Percentiles rank a stretch among this genome's conserved stretches.
These are phyloP conservation scores for Andricus curvator DNA, from an alignment of 2,888 invertebrate genomes.

Conservation along the genomic window DNA sequence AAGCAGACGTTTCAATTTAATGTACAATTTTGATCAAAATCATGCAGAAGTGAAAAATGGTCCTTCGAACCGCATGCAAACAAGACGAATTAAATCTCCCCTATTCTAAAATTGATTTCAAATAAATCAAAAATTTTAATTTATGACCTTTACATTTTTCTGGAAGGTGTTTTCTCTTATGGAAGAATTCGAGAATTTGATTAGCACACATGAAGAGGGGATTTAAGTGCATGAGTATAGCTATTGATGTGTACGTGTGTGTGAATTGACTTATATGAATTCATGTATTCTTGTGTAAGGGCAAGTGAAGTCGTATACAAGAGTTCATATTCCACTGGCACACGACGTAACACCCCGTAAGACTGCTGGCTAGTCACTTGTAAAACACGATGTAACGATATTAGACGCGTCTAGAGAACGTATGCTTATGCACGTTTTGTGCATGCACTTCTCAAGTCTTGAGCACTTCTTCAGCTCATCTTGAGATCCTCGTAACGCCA, in stretches of 20 bases:
- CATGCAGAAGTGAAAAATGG: too few relatives aligned
- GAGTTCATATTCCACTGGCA: conserved; percentile 35
- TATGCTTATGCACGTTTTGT: conserved; percentile 54
- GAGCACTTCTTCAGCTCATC: conserved; percentile 29
- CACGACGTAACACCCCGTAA: conserved; percentile 50
- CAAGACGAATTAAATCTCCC: too few relatives aligned
- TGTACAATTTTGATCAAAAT: too few relatives aligned
- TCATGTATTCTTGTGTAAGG: not conserved
- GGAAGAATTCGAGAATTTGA: not conserved
- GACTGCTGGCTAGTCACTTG: conserved; percentile 56
- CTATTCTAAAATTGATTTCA: too few relatives aligned
- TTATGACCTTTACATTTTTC: not conserved
- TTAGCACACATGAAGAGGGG: not conserved
- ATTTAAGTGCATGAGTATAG: not conserved
- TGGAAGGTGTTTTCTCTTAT: not conserved
- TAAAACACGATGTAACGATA: conserved; percentile 57
- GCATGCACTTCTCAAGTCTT: conserved; percentile 46
- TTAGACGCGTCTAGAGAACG: conserved; percentile 53
- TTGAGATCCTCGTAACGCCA: conserved; percentile 20
- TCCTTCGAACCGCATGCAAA: too few relatives aligned
- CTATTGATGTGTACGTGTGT: not conserved
- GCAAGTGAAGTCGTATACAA: not conserved
- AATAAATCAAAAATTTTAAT: too few relatives aligned
- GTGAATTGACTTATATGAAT: not conserved
- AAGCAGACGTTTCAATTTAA: too few relatives aligned